Evolutionary conservation across 2,113 vertebrate species (phyloP).

Genomic region (Sialia sialis): DNA sequence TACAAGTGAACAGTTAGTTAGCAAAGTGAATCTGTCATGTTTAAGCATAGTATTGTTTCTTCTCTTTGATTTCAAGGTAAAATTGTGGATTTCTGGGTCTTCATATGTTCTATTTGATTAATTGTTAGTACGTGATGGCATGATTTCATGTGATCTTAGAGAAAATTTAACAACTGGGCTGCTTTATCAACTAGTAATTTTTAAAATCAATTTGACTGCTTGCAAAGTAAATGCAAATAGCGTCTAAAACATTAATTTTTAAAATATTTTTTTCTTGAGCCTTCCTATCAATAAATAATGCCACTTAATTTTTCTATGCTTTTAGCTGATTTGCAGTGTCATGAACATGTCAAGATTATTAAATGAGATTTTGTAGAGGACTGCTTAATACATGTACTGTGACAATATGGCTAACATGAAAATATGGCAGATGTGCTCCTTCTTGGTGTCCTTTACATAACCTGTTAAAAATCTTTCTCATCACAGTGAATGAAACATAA

Average conservation of each 20-base stretch:
- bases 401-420: neutral
- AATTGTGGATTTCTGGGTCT: neutral
- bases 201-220: neutral
- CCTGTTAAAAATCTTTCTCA: neutral
- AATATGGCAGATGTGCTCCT: neutral
- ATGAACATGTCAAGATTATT: neutral
- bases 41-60: rapidly evolving
- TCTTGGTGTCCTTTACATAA: neutral
- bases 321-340: neutral
- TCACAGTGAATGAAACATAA: neutral
- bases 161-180: neutral
- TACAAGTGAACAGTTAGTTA: neutral
- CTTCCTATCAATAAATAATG: neutral
- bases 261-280: neutral
- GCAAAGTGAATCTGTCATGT: neutral
- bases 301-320: neutral
- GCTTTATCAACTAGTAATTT: neutral
- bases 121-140: neutral
- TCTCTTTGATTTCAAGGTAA: neutral
- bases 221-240: neutral
- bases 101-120: neutral
- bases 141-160: neutral
- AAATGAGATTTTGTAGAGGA: neutral
- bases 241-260: neutral
- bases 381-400: neutral